Evolutionary conservation across 2,113 vertebrate species (phyloP), one percentile per base, ranked within the genome.

Genomic region (Suricata suricatta): DNA sequence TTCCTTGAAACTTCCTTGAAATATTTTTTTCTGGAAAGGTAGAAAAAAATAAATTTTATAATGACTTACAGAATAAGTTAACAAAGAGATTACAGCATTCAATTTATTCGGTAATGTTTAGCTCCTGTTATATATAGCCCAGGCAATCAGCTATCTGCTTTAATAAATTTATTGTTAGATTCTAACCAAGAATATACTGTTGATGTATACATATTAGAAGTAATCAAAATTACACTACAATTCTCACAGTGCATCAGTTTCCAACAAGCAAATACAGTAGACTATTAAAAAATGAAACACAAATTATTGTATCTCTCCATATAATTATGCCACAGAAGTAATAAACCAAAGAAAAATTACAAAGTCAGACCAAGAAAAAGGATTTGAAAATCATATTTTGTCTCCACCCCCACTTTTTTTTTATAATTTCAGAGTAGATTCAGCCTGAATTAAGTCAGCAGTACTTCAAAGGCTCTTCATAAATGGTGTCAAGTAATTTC

Each of bases 391-490:
- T 38, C 25, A 21, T 63, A 4, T 57, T 79, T 8, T 50, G 2
- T 4, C 83, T 3, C 13, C 38, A 9, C 10, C 29, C 17, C 4
- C 44, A 2, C 14, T n/a, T 16, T 52, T 84, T 0, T 21, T 2
- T 29, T 33, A 71, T 41, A 74, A 60, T 17, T 91, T 97, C 33
- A 89, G 72, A 92, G 3, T 15, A 92, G 31, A 29, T 90, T 29
- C 44, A 79, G 2, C 13, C 0, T 29, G 0, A 0, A 87, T 66
- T 4, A 63, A 35, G 90, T 23, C 25, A 88, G 41, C 13, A 60
- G 29, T 2, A 79, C 96, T 88, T 96, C 90, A 97, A 96, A 97
- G 29, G 14, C 35, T 97, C 97, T 77, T 79, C 87, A 57, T 94
- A 68, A 94, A 21, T 85, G 71, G 74, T 96, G 82, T 96, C 91